These are phyloP conservation scores for Pogonophryne albipinna DNA, from an alignment of 2,797 vertebrate species.

Conservation along the genomic window DNA sequence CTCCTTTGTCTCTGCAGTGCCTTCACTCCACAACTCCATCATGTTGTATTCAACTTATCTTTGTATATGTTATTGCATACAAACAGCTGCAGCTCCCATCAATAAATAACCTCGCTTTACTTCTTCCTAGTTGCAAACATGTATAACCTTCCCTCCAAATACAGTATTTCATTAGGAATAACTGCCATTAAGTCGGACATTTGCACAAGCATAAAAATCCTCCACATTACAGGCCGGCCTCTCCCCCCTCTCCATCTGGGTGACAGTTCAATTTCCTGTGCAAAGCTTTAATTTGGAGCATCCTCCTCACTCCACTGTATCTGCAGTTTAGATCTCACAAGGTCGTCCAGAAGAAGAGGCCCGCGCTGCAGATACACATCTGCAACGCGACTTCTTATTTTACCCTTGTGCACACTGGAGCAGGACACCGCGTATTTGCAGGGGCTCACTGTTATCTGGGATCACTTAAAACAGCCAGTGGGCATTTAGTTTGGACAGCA, in stretches of 20 bases:
- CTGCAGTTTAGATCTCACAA: conserved; percentile 72
- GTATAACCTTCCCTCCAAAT: background rate
- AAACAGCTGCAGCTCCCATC: conserved; percentile 3
- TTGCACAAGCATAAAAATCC: conserved; percentile 67
- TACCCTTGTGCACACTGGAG: conserved; percentile 26
- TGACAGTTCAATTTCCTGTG: conserved; percentile 78
- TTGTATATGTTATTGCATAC: background rate
- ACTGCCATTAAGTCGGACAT: conserved; percentile 65
- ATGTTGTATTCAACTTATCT: conserved; percentile 15
- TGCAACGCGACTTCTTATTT: conserved; percentile 69
- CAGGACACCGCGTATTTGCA: conserved; percentile 52
- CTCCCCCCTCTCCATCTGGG: conserved; percentile 63
- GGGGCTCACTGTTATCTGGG: conserved; percentile 52
- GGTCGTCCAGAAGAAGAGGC: conserved; percentile 67
- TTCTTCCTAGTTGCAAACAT: conserved; percentile 12
- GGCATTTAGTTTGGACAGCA: conserved; percentile 55
- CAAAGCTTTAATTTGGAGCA: conserved; percentile 75
- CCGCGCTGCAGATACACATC: conserved; percentile 71
- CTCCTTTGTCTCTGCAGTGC: background rate
- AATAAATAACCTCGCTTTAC: conserved; percentile 36
- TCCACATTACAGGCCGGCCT: conserved; percentile 45
- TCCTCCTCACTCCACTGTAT: conserved; percentile 62
- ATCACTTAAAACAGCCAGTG: conserved; percentile 42
- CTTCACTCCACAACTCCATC: background rate
- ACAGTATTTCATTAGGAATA: conserved; percentile 51